Evolutionary conservation across 2,888 invertebrate species (phyloP), one percentile per base, ranked within the genome.

Genomic region (Coenonympha glycerion): DNA sequence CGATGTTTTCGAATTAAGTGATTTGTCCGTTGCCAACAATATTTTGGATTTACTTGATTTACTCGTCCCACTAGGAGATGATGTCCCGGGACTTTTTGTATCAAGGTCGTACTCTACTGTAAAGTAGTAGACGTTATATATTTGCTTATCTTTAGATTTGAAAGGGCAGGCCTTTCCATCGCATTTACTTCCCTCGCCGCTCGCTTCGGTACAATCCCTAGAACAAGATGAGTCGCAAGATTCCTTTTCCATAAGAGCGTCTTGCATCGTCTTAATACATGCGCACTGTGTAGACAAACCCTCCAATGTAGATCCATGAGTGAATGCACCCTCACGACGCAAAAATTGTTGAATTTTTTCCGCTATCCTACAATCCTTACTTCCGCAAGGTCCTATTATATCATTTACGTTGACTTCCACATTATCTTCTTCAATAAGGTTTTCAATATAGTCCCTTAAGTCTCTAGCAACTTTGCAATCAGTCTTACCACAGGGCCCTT

Each of bases 401-500:
- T 79, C 73, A 16, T 76, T 64, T 2, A 87, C 63, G 55, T 73
- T 63, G 31, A 87, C 68, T 62, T 73, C 76, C 57, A 66, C 61
- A 30, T 77, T 68, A 50, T 87, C 86, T 69, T 87, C 85, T 18
- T 74, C 76, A 6, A 83, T 73, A 2, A 85, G 68, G 41, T 73
- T 76, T 68, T 82, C 80, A 26, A 87, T 79, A 53, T 84, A 87
- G 15, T 73, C 73, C 59, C 80, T 69, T 53, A 87, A 65, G 49
- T 78, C 73, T 66, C 83, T 76, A 8, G 85, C 86, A 60, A 87
- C 76, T 65, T 71, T 77, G 47, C 87, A 87, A 50, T 86, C 84
- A n/a, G 71, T 61, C 63, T 64, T 76, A 5, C 86, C 86, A 50
- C 87, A 87, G 30, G 84, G 85, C 1, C 87, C 87, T 69, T 80